Conservation (phyloP, 1,140 invertebrate species). For the Heliconius melpomene region DNA sequence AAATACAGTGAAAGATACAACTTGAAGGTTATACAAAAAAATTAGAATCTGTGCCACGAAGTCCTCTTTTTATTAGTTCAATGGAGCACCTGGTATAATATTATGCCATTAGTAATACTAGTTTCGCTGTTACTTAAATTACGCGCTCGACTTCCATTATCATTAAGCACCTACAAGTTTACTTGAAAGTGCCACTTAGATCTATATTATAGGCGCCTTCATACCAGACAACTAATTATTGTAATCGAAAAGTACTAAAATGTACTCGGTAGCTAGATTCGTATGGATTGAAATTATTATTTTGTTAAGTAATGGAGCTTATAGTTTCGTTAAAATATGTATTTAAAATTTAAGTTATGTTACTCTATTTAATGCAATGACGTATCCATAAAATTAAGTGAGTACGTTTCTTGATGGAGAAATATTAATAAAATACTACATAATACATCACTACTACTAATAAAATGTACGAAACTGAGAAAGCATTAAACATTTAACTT, state of each 20-base stretch:
- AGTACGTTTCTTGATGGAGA: too few relatives aligned
- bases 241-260: constrained; percentile 32
- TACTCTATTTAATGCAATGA: too few relatives aligned
- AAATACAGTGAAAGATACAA: too few relatives aligned
- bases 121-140: constrained; percentile 41
- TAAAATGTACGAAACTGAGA: too few relatives aligned
- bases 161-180: constrained; percentile 49
- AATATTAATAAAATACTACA: too few relatives aligned
- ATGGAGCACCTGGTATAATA: constrained; percentile 21
- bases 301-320: background rate
- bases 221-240: constrained; percentile 43
- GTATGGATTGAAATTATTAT: background rate
- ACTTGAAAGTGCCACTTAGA: constrained; percentile 62
- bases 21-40: background rate
- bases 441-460: too few relatives aligned
- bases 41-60: constrained; percentile 14
- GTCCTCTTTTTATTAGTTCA: constrained; percentile 10
- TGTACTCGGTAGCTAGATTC: constrained; percentile 16
- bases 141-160: constrained; percentile 50
- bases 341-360: too few relatives aligned
- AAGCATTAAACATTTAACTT: too few relatives aligned
- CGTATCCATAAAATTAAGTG: too few relatives aligned
- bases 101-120: constrained; percentile 37
- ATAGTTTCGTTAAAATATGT: too few relatives aligned
- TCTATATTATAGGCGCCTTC: constrained; percentile 39